Evolutionary conservation across 2,797 vertebrate genomes (phyloP).

Genomic region (Passerculus sandwichensis): DNA sequence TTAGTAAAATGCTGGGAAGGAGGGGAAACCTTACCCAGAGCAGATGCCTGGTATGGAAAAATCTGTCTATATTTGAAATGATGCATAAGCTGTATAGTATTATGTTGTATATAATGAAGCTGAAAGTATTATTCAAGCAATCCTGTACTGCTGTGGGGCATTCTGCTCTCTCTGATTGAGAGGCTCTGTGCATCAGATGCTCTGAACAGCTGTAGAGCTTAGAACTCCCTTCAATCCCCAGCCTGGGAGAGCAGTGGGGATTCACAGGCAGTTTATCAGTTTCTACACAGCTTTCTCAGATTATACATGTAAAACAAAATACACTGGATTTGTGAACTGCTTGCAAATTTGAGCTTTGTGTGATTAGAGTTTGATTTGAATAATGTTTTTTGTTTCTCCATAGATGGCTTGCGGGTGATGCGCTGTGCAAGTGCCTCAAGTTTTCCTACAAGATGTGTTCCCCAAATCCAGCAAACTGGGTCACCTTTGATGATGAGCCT

Average conservation of each 20-base stretch:
- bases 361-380: neutral
- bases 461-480: constrained; percentile 92
- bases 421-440: neutral
- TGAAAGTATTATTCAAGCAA: neutral
- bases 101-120: neutral
- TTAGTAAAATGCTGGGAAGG: neutral
- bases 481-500: constrained; percentile 92
- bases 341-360: neutral
- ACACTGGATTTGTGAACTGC: neutral
- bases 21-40: neutral
- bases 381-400: neutral
- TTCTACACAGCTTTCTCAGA: neutral
- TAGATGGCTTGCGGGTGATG: constrained; percentile 52
- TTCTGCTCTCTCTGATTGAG: neutral
- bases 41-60: neutral
- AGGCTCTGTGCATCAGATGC: neutral
- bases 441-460: constrained; percentile 85
- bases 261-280: neutral
- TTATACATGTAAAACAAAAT: neutral
- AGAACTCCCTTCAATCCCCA: neutral
- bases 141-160: neutral
- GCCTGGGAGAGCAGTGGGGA: neutral
- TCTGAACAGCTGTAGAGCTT: neutral
- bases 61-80: neutral
- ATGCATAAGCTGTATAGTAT: neutral